Evolutionary conservation across 1,140 invertebrate genomes (phyloP).

Genomic region (Spodoptera frugiperda): DNA sequence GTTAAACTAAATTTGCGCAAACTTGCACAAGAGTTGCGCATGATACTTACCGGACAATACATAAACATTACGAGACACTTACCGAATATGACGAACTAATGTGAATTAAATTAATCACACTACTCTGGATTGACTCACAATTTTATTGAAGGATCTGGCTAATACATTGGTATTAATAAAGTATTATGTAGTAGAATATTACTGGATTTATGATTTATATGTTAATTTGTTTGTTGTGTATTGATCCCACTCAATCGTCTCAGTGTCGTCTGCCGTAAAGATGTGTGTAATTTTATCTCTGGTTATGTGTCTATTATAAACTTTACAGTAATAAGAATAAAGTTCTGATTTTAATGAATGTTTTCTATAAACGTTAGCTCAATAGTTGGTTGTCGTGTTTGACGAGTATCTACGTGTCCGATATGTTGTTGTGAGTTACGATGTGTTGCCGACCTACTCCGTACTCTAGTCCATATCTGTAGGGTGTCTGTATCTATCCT

Average conservation of each 20-base stretch:
- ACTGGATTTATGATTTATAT: background rate
- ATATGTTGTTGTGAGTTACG: conserved; percentile 16
- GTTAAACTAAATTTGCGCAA: no score
- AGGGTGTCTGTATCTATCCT: conserved; percentile 1
- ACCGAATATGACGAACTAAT: background rate
- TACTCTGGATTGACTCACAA: background rate
- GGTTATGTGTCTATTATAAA: background rate
- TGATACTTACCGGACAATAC: background rate
- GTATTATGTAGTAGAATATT: background rate
- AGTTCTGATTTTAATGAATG: background rate
- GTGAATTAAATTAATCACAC: background rate
- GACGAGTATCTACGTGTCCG: background rate
- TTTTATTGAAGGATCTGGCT: background rate
- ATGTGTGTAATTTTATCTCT: conserved; percentile 23
- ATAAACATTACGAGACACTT: background rate
- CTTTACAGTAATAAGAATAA: background rate
- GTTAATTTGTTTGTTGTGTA: background rate
- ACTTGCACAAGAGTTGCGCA: no score
- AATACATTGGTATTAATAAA: background rate
- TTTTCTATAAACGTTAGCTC: conserved; percentile 12
- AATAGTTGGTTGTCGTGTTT: background rate
- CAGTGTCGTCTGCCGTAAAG: conserved; percentile 16
- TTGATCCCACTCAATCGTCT: background rate
- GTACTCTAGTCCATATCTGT: conserved; percentile 3
- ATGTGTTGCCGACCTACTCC: background rate